Base-by-base conservation (phyloP, 2,113 vertebrate genomes). In the Trematomus loennbergii region DNA sequence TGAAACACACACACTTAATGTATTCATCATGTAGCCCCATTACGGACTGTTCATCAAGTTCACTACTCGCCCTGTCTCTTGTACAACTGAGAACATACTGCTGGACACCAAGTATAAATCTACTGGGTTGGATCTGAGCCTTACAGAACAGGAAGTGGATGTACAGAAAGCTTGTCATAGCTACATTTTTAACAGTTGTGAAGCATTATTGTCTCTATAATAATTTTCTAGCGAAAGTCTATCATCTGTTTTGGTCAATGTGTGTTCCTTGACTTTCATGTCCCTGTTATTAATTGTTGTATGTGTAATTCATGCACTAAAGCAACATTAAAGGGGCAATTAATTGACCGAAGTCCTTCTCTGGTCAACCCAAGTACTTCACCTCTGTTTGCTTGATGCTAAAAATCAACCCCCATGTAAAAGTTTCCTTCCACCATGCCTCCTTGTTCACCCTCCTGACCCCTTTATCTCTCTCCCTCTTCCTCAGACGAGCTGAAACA, bases 401-500 rank as follows among this genome's bases (percentile, higher is more conserved):
- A 18, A 65, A 65, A 49, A 74, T 60, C 3, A 40, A 15, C 16
- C 66, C 49, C 20, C 43, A 8, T 10, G 15, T 7, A 17, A 36
- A 53, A 5, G 3, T 3, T 15, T 43, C 36, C 52, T 68, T 20
- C 5, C 46, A 12, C n/a, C 1, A 9, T 8, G 15, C 25, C 8
- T 16, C 25, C 8, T 15, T 54, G 29, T 52, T 13, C 45, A 16
- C n/a, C 4, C 58, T 49, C 22, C 53, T 76, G 40, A 79, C 50
- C 1, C 13, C 22, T 48, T 3, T 4, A 6, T 5, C 1, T 58
- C 64, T 58, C 16, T 67, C 9, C 76, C 12, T 25, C 6, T 5
- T 0, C 54, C 18, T 17, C 87, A 96, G 95, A 96, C 12, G 95
- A 96, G 89, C 84, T 95, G 84, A 96, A 96, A 90, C 95, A 96